Evolutionary conservation across 2,888 invertebrate species (phyloP), one percentile per base, ranked within the genome.

Genomic region (Campoplex nolae): DNA sequence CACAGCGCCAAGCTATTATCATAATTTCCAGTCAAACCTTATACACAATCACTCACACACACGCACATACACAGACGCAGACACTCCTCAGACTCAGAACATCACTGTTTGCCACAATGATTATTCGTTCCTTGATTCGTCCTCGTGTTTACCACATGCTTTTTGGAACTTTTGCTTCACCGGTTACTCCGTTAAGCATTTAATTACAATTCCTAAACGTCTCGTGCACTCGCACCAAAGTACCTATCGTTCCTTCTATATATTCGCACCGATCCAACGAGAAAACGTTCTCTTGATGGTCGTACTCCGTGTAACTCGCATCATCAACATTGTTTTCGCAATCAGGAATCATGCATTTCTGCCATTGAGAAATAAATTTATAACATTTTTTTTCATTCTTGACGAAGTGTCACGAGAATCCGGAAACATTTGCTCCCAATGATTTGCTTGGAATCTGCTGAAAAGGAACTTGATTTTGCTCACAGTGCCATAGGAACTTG

Each of bases 1-100:
- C 68, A 70, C 71, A 80, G 54, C 70, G 75, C 70, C 81, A 77
- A 80, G 84, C 84, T 92, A 92, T 92, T 91, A 90, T 90, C 91
- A 92, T 92, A 92, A 92, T 92, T 92, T 91, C 91, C 90, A 88
- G 88, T 88, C 90, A 91, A 92, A 91, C 90, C 90, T 90, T 89
- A 89, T 88, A 89, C 80, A 88, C 90, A 88, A 90, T 90, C 89
- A 83, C 83, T 76, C 80, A 54, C 83, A 71, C 71, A 23, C 80
- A 54, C 83, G 51, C 71, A 89, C 71, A 23, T 0, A 23, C 23
- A 23, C 23, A 23, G 23, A 23, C 23, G 23, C 23, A 23, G 23
- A 23, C 23, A 48, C 32, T 71, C 48, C n/a, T 71, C 71, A 51
- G 28, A 51, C 32, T 3, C 51, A 85, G 35, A 75, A 68, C 89